Base-by-base conservation (phyloP, 2,888 invertebrate genomes). In the Pammene fasciana region DNA sequence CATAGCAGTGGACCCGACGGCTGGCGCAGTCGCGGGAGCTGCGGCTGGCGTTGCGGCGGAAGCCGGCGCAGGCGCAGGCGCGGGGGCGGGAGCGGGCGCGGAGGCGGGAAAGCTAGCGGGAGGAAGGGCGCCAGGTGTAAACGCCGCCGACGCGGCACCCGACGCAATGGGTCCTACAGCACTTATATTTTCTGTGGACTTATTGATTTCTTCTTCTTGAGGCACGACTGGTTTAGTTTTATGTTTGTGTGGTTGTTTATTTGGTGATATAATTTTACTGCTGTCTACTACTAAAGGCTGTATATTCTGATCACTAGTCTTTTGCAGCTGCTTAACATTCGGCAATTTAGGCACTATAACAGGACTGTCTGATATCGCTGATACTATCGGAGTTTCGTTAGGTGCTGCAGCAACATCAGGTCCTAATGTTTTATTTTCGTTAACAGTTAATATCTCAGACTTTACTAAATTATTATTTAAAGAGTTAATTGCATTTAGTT, bases 361-460 rank as follows among this genome's bases (percentile, higher is more conserved):
- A 78, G 94, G 95, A 77, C 94, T 94, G 80, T 95, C 95, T 68
- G 95, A 94, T 88, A 94, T 95, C 73, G 95, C 95, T 72, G 95
- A 95, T 67, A 95, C 95, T 74, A 95, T 93, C 55, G 95, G 95
- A 38, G 95, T 94, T 79, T 92, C 92, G 75, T 78, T 86, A 73
- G 83, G 75, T 79, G 88, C 86, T 61, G 77, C 82, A 80, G 83
- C 86, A 83, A 82, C 81, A 82, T 91, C 90, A 78, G 83, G 75
- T 79, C 84, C 90, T 82, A 87, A 79, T 80, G 74, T 82, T 85
- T 88, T 89, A 86, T 76, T 89, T 83, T 91, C 90, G 75, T 87
- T 90, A 82, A 85, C 78, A 84, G 82, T 83, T 84, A 90, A 82
- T 82, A 86, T 82, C 73, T 92, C 92, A 86, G 91, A 88, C 86